Conservation (phyloP, 23 tunicate genomes). For the Halocynthia roretzi region DNA sequence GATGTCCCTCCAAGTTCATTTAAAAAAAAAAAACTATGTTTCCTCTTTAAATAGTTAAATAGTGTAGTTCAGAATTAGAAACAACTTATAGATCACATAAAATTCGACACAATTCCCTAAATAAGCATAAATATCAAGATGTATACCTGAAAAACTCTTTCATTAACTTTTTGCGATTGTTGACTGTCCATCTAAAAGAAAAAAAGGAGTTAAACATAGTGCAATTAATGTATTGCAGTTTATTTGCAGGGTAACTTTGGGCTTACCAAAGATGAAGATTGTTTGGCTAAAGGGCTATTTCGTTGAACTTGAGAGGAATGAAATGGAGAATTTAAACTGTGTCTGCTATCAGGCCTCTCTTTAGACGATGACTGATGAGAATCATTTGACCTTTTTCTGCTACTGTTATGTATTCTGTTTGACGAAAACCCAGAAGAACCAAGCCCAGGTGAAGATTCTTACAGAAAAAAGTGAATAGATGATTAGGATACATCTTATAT, state of each 20-base stretch:
- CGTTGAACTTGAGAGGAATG: slow-evolving; percentile 1
- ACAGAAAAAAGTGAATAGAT: not conserved
- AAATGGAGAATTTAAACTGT: slow-evolving; percentile 11
- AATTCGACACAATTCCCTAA: too few relatives aligned
- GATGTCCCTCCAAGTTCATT: too few relatives aligned
- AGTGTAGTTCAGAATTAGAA: too few relatives aligned
- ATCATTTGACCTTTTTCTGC: slow-evolving; percentile 15
- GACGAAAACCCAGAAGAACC: not conserved
- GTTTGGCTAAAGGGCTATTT: not conserved
- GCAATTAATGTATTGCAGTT: not conserved
- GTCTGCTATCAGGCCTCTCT: slow-evolving; percentile 24
- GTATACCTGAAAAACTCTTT: slow-evolving; percentile 12
- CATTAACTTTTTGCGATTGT: slow-evolving; percentile 10
- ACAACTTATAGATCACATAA: too few relatives aligned
- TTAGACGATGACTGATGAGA: slow-evolving; percentile 9
- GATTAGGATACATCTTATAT: too few relatives aligned
- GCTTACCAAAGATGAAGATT: slow-evolving; percentile 13
- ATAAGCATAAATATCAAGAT: not conserved
- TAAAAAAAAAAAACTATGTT: too few relatives aligned
- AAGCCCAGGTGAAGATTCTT: slow-evolving; percentile 13
- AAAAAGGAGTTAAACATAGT: not conserved
- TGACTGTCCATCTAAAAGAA: not conserved
- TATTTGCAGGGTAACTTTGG: not conserved
- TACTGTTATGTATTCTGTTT: slow-evolving; percentile 1
- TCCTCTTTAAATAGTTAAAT: too few relatives aligned